phyloP scores from a whole-genome alignment of 1,140 invertebrate species.

The Sitobion miscanthi region DNA sequence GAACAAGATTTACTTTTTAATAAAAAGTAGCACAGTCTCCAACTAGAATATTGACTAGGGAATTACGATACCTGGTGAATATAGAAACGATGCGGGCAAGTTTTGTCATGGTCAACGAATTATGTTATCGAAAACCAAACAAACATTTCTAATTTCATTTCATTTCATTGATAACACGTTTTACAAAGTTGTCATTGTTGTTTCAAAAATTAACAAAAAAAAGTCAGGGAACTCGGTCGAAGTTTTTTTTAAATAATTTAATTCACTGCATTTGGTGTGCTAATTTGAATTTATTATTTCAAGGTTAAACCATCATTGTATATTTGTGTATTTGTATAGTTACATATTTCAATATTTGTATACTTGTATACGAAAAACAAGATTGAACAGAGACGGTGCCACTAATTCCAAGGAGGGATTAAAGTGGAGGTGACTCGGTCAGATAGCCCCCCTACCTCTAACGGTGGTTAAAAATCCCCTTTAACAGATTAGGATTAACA shows the following conservation, averaged over 20 bases:
- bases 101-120: background rate
- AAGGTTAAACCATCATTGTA: background rate
- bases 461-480: no score
- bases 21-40: background rate
- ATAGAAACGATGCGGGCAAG: background rate
- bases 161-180: background rate
- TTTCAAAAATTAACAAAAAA: background rate
- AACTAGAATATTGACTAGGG: background rate
- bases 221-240: background rate
- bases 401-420: no score
- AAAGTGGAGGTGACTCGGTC: no score
- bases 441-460: no score
- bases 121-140: no score
- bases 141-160: background rate
- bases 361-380: background rate
- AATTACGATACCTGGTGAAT: background rate
- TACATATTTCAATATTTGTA: no score
- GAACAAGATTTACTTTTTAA: background rate
- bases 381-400: background rate
- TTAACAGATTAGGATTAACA: no score
- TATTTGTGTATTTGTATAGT: no score
- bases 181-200: background rate
- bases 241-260: background rate
- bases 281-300: background rate
- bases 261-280: background rate